phyloP scores from a whole-genome alignment of 2,888 invertebrate species.

The Luperina nickerlii region DNA sequence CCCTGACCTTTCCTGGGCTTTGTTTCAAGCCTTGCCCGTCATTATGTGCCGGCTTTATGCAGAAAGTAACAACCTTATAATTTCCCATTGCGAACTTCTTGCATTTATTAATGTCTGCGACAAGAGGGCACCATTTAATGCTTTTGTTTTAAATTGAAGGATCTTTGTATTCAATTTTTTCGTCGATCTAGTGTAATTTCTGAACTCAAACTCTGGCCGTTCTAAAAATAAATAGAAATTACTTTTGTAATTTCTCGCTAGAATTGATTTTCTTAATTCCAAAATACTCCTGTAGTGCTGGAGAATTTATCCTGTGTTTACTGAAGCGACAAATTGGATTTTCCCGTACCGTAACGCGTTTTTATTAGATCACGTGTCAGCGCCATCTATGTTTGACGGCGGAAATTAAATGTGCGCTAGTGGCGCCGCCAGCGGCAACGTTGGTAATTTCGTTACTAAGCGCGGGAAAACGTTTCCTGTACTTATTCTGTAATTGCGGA shows the following conservation, averaged over 20 bases:
- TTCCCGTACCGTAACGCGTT: constrained; percentile 60
- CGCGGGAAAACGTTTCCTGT: constrained; percentile 49
- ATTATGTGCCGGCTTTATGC: constrained; percentile 17
- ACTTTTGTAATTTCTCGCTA: constrained; percentile 21
- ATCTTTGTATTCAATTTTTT: background rate
- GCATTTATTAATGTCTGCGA: background rate
- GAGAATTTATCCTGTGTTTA: constrained; percentile 67
- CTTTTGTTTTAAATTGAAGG: background rate
- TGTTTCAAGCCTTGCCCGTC: constrained; percentile 59
- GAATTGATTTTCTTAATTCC: constrained; percentile 49
- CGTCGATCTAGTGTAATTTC: background rate
- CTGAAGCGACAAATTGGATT: constrained; percentile 74
- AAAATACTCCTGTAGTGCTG: constrained; percentile 55
- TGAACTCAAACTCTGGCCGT: too few relatives aligned
- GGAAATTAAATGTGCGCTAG: constrained; percentile 72
- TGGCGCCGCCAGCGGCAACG: constrained; percentile 59
- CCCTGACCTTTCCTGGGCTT: constrained; percentile 74
- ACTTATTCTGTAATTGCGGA: constrained; percentile 18
- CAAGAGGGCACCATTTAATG: background rate
- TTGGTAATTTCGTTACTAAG: constrained; percentile 56
- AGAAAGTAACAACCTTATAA: background rate
- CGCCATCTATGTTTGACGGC: constrained; percentile 78
- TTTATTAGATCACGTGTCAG: constrained; percentile 75
- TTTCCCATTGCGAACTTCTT: background rate
- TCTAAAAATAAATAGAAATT: constrained; percentile 31